Base-by-base conservation (phyloP, 2,888 invertebrate species). In the Yponomeuta plumbellus region DNA sequence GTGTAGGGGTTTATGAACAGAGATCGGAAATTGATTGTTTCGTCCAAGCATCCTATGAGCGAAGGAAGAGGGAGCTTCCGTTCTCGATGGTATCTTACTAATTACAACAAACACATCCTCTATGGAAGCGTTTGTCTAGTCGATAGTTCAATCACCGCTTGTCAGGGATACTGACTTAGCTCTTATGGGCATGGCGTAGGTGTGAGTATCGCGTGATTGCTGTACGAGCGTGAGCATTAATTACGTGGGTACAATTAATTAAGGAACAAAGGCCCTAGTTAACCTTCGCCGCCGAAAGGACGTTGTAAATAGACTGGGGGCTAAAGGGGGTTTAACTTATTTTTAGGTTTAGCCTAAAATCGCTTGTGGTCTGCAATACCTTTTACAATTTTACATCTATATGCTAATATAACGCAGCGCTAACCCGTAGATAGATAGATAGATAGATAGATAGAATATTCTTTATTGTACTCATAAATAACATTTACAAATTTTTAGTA, bases 11-110 rank as follows among this genome's bases (percentile, higher is more conserved):
- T 52, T 52, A 52, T 52, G 17, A 52, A 52, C 44, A 17, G 3
- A 17, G 2, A 52, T 52, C 13, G 44, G 44, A 52, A 52, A 17
- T 52, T 17, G 17, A 52, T 52, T 52, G 44, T 52, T 52, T 52
- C 44, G 44, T 17, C 44, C 44, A 52, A 52, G 44, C 44, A 52
- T 52, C 13, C 44, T 52, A 4, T 52, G 44, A 52, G 44, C 8
- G 44, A 52, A 52, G 44, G 44, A 52, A 52, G 44, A 52, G 44
- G 17, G 20, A 21, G 59, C 23, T 59, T 59, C 59, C 59, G 59
- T 59, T 58, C 59, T 13, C 23, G 23, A 59, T 21, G 13, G 22
- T 59, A 52, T 52, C 17, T 52, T 52, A 52, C 13, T 17, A 52
- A 52, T 52, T 52, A 52, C 44, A 52, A 52, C 17, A 17, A 52